Conservation (phyloP, 2,888 invertebrate species). For the Alcis repandata region DNA sequence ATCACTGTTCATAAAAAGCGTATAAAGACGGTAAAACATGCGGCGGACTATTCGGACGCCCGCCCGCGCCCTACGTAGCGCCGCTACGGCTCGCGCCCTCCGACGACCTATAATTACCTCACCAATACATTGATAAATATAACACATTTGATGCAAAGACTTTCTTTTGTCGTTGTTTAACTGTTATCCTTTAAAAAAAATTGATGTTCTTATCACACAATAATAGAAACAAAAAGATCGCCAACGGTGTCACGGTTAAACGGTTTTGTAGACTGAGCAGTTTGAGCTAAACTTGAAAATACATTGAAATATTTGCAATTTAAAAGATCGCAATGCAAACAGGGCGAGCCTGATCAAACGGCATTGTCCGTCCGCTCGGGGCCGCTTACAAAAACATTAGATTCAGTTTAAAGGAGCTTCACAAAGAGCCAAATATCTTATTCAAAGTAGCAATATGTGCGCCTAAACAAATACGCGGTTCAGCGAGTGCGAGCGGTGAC, state of each 20-base stretch:
- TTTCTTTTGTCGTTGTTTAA: no score
- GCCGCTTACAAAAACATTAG: conserved; percentile 57
- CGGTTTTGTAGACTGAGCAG: conserved; percentile 15
- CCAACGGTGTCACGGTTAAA: conserved; percentile 1
- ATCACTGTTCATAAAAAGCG: conserved; percentile 65
- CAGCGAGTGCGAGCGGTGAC: conserved; percentile 24
- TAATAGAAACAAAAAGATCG: not conserved
- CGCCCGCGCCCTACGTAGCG: conserved; percentile 22
- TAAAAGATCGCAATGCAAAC: conserved; percentile 30
- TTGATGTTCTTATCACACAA: not conserved
- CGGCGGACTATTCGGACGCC: conserved; percentile 43
- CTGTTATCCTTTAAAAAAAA: no score
- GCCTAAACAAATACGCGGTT: conserved; percentile 74
- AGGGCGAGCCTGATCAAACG: conserved; percentile 24
- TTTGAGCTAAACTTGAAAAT: conserved; percentile 24
- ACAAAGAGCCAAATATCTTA: conserved; percentile 72
- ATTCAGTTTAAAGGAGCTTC: conserved; percentile 55
- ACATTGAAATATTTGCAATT: conserved; percentile 37
- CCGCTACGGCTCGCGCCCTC: conserved; percentile 6
- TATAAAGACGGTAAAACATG: conserved; percentile 52
- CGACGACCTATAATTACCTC: not conserved
- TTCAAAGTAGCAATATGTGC: conserved; percentile 81
- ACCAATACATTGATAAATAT: not conserved
- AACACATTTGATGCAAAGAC: no score
- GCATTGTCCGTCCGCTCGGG: conserved; percentile 27